Conservation (phyloP, 2,888 invertebrate genomes). For the Cephus spinipes region DNA sequence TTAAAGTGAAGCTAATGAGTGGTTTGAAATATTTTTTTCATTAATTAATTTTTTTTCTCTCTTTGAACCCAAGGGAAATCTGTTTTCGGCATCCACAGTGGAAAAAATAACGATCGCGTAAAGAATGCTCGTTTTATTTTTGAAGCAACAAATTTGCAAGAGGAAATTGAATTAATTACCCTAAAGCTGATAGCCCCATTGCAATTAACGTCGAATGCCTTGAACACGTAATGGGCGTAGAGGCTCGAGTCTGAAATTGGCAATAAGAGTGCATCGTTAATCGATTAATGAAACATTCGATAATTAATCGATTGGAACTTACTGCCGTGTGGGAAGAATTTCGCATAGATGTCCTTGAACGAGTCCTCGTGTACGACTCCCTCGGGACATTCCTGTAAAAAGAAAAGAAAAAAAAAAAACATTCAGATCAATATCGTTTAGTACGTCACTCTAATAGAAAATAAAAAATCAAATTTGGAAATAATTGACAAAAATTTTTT, state of each 20-base stretch:
- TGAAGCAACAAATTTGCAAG: too few species aligned
- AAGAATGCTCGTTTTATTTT: too few species aligned
- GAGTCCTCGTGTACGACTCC: slow-evolving; percentile 97
- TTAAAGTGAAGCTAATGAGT: too few species aligned
- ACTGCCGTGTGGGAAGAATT: slow-evolving; percentile 99
- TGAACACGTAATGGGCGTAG: slow-evolving; percentile 99
- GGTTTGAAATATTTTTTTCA: too few species aligned
- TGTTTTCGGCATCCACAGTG: too few species aligned
- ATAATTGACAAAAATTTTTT: too few species aligned
- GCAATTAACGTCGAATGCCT: slow-evolving; percentile 97
- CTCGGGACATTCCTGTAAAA: slow-evolving; percentile 94
- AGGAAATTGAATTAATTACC: slow-evolving; percentile 73
- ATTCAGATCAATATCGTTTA: neutral
- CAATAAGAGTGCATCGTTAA: neutral
- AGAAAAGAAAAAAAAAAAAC: slow-evolving; percentile 32
- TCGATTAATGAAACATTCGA: slow-evolving; percentile 1
- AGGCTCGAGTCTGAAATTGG: slow-evolving; percentile 86
- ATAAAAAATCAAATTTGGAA: too few species aligned
- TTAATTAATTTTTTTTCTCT: too few species aligned
- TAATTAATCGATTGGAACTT: slow-evolving; percentile 69
- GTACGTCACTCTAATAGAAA: too few species aligned
- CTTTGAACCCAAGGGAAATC: too few species aligned
- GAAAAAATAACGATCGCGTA: too few species aligned
- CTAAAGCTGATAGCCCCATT: slow-evolving; percentile 97
- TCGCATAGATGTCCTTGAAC: slow-evolving; percentile 97